phyloP scores from a whole-genome alignment of 1,140 invertebrate genomes.

The Pygmarrhopalites habei region DNA sequence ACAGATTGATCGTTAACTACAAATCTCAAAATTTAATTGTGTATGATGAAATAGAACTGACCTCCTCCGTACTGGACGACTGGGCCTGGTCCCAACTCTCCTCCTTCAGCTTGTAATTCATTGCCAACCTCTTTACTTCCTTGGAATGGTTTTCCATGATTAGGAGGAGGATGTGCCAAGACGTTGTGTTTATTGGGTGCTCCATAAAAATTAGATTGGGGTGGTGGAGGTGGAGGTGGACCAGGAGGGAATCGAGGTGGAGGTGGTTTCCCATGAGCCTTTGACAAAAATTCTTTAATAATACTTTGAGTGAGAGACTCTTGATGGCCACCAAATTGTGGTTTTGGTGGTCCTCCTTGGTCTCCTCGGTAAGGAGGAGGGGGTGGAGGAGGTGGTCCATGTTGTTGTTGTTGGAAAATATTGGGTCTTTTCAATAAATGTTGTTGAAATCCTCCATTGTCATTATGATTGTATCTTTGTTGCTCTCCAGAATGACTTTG shows the following conservation, averaged over 20 bases:
- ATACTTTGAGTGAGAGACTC: conserved; percentile 3
- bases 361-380: not conserved
- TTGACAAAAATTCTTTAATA: conserved; percentile 8
- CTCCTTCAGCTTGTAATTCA: conserved; percentile 35
- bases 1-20: too few species aligned
- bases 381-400: not conserved
- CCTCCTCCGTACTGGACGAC: conserved; percentile 41
- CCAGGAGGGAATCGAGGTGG: not conserved
- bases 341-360: conserved; percentile 13
- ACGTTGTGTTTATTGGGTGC: conserved; percentile 3
- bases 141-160: conserved; percentile 10
- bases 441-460: not conserved
- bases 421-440: conserved; percentile 1
- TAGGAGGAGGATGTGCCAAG: not conserved
- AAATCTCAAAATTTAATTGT: too few species aligned
- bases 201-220: not conserved
- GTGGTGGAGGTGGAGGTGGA: conserved; percentile 10
- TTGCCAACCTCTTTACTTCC: conserved; percentile 26
- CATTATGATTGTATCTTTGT: not conserved
- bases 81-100: conserved; percentile 24
- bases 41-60: too few species aligned
- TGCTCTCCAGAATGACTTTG: conserved; percentile 13
- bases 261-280: not conserved
- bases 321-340: not conserved
- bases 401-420: conserved; percentile 14